Evolutionary conservation across 1,140 invertebrate species (phyloP).

Genomic region (Diachasma alloeum): DNA sequence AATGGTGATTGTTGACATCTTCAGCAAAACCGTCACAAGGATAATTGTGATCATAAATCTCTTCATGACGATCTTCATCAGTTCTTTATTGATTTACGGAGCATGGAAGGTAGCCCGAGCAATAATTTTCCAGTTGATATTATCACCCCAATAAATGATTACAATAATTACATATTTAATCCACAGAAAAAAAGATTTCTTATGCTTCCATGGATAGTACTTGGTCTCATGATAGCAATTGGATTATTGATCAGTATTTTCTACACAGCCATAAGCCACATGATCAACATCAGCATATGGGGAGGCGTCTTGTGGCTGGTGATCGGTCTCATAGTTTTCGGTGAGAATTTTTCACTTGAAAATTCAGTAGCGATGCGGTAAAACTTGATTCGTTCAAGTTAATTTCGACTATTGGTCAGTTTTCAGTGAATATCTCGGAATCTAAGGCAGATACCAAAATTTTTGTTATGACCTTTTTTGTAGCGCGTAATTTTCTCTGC

Average conservation of each 20-base stretch:
- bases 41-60: constrained; percentile 82
- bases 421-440: no score
- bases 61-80: constrained; percentile 83
- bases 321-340: constrained; percentile 69
- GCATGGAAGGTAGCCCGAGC: constrained; percentile 71
- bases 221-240: constrained; percentile 79
- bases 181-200: constrained; percentile 77
- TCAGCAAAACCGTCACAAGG: constrained; percentile 70
- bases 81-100: constrained; percentile 76
- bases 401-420: no score
- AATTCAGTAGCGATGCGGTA: no score
- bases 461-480: no score
- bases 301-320: constrained; percentile 70
- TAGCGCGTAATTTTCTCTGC: no score
- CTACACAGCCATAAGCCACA: constrained; percentile 77
- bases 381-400: no score
- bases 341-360: constrained; percentile 59
- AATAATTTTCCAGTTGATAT: not conserved
- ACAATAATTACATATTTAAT: constrained; percentile 43
- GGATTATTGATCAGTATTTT: constrained; percentile 78
- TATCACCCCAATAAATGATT: not conserved
- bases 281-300: constrained; percentile 68
- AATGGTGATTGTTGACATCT: constrained; percentile 74
- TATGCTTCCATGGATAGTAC: constrained; percentile 83
- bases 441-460: no score